Evolutionary conservation across 2,113 vertebrate species (phyloP).

Genomic region (Gobius niger): DNA sequence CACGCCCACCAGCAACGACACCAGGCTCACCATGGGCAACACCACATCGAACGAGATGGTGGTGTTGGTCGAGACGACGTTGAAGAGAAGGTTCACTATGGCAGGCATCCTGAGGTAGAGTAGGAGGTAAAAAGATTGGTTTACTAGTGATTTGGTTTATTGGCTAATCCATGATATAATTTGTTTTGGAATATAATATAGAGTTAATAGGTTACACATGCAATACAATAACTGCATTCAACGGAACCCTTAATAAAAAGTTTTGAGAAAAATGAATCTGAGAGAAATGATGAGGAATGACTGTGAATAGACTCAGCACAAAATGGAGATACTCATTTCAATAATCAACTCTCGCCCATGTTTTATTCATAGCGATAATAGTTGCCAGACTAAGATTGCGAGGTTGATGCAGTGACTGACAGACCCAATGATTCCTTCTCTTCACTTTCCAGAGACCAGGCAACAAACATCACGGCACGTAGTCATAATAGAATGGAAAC

Average conservation of each 20-base stretch:
- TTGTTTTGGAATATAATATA: neutral
- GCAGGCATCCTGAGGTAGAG: constrained; percentile 59
- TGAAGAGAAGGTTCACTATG: constrained; percentile 75
- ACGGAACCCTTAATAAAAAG: neutral
- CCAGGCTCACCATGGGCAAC: constrained; percentile 68
- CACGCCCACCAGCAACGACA: constrained; percentile 66
- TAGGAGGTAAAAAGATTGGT: neutral
- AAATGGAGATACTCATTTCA: constrained; percentile 26
- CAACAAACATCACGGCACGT: constrained; percentile 38
- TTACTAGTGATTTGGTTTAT: too few relatives aligned
- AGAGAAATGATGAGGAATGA: neutral
- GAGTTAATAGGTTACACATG: neutral
- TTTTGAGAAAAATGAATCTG: neutral
- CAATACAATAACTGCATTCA: neutral
- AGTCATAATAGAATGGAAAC: constrained; percentile 17
- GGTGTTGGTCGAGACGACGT: constrained; percentile 73
- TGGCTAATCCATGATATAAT: neutral
- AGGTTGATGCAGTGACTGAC: constrained; percentile 49
- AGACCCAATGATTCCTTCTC: constrained; percentile 40
- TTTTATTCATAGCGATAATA: constrained; percentile 53
- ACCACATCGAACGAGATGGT: constrained; percentile 70
- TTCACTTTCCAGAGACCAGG: constrained; percentile 31
- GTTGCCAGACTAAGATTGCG: neutral
- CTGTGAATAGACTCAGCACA: constrained; percentile 3
- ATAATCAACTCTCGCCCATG: constrained; percentile 28